Base-by-base conservation (phyloP, 2,888 invertebrate species). In the Cybosia mesomella region DNA sequence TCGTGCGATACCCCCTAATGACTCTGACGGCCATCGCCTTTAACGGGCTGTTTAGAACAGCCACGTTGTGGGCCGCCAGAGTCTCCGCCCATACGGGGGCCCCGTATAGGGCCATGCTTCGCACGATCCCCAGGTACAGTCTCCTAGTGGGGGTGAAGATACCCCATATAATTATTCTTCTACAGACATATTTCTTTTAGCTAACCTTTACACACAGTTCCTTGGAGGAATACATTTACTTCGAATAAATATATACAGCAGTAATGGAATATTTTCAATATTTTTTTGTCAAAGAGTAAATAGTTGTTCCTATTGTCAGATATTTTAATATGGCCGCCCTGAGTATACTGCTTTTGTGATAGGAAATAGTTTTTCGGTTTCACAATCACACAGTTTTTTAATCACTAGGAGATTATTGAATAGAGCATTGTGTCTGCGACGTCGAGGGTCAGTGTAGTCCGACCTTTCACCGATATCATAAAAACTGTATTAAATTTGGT, bases 381-480 rank as follows among this genome's bases (percentile, higher is more conserved):
- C n/a, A 28, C 43, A n/a, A 15, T n/a, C n/a, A n/a, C 24, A 43
- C 15, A 53, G 28, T 15, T 49, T 32, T 32, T 21, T 21, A 9
- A 62, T 53, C 21, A 32, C 49, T 49, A 32, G 59, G 32, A 62
- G 49, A 62, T 28, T 53, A 53, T 28, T 53, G 28, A 62, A 21
- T 53, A 32, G 49, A 32, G 49, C 32, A 62, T 62, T 53, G 61
- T 62, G 13, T 62, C 2, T 49, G n/a, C 28, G 18, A 32, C 49
- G 61, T 49, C 49, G 15, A 32, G 8, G 61, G 49, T 62, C 28
- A 28, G n/a, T 49, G 9, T 32, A 10, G n/a, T 28, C 10, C 2
- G 32, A 21, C 61, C 61, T 49, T 60, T 62, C 28, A 21, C 9
- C 59, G 39, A 39, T 59, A 59, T 59, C 24, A 59, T 32, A 32